A percentile compares a stretch with the other conserved stretches of the same genome.
Conservation (phyloP, 2,888 invertebrate species). For the Tortricodes alternella region DNA sequence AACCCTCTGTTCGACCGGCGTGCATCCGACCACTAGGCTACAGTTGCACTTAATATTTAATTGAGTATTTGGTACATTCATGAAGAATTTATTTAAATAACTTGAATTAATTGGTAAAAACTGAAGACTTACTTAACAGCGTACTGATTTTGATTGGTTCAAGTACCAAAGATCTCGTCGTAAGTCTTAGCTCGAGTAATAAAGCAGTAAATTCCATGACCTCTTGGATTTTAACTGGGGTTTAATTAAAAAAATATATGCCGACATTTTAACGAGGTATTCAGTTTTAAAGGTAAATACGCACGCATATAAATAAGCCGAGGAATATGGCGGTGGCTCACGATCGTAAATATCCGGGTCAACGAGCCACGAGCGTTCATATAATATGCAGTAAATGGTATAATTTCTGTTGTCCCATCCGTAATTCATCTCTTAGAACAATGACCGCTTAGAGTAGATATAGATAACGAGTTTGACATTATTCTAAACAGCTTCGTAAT, state of each 20-base stretch:
- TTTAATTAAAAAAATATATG: conserved; percentile 14
- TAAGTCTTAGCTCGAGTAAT: conserved; percentile 1
- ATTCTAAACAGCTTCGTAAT: not conserved
- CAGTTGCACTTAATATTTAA: too few relatives aligned
- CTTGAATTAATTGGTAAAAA: too few relatives aligned
- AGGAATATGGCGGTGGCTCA: conserved; percentile 2
- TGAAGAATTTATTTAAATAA: too few relatives aligned
- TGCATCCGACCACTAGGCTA: too few relatives aligned
- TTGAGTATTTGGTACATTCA: too few relatives aligned
- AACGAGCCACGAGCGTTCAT: conserved; percentile 22
- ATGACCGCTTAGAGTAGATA: conserved; percentile 9
- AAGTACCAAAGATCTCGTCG: too few relatives aligned
- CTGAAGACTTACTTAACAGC: too few relatives aligned
- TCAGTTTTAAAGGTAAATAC: conserved; percentile 1
- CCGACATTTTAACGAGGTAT: conserved; percentile 5
- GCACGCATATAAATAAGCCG: conserved; percentile 8
- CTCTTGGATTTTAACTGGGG: conserved; percentile 5
- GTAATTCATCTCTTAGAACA: conserved; percentile 30
- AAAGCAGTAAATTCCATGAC: not conserved
- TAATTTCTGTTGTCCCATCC: conserved; percentile 24
- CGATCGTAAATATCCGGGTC: conserved; percentile 25
- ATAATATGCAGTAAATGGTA: conserved; percentile 27
- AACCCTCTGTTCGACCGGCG: too few relatives aligned
- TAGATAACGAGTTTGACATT: conserved; percentile 5
- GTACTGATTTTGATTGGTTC: too few relatives aligned